Evolutionary conservation across 2,888 invertebrate species (phyloP).

Genomic region (Altica lythri): DNA sequence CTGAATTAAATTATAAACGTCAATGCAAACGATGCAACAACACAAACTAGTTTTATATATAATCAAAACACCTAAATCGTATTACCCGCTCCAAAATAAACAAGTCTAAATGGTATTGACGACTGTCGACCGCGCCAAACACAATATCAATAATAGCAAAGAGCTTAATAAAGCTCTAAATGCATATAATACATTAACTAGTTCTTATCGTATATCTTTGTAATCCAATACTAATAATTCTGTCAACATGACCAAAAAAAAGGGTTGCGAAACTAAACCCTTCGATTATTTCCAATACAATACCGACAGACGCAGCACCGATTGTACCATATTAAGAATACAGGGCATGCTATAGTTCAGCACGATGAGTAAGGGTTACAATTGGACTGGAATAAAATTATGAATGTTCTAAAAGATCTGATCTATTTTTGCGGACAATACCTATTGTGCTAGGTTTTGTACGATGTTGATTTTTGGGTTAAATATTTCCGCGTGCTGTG

Average conservation of each 20-base stretch:
- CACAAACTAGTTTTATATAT: no score
- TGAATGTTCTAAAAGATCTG: slow-evolving; percentile 31
- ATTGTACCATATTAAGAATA: slow-evolving; percentile 20
- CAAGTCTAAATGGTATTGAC: slow-evolving; percentile 10
- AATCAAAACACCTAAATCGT: neutral
- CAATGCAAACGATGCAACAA: no score
- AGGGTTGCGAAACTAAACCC: slow-evolving; percentile 36
- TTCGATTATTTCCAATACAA: slow-evolving; percentile 37
- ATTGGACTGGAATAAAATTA: slow-evolving; percentile 18
- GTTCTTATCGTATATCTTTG: slow-evolving; percentile 28
- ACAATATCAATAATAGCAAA: slow-evolving; percentile 37
- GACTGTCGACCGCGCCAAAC: slow-evolving; percentile 13
- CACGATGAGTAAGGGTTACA: neutral
- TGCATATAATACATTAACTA: slow-evolving; percentile 28
- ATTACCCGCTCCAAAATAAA: slow-evolving; percentile 11
- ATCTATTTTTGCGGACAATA: slow-evolving; percentile 48
- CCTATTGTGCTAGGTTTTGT: slow-evolving; percentile 46
- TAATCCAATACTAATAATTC: slow-evolving; percentile 52
- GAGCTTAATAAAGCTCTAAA: slow-evolving; percentile 38
- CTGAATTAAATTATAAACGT: no score
- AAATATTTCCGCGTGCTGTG: slow-evolving; percentile 50
- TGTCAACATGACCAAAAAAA: slow-evolving; percentile 44
- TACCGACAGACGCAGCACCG: slow-evolving; percentile 24
- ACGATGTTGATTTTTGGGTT: slow-evolving; percentile 44
- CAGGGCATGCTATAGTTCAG: slow-evolving; percentile 16